Evolutionary conservation across 2,888 invertebrate genomes (phyloP), one percentile per base, ranked within the genome.

Genomic region (Unio pictorum): DNA sequence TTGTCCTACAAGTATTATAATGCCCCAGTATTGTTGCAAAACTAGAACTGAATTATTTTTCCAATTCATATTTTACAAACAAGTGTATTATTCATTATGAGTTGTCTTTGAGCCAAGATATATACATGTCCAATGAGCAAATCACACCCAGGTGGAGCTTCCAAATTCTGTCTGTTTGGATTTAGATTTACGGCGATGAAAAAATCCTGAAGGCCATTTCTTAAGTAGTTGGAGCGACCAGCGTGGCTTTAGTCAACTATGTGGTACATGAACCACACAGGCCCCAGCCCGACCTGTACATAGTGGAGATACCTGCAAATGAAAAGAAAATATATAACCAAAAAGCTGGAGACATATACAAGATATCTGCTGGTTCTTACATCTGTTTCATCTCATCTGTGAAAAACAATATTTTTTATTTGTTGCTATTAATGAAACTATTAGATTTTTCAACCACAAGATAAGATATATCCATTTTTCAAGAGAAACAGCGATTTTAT

Each of bases 201-300:
- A 80, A 68, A 86, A 82, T 68, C 85, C 84, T 15, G 84, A 84
- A 66, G 85, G 85, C 85, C 85, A 85, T 78, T 84, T 85, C 71
- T 81, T 81, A 68, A 85, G 76, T 55, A 84, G 78, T 45, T 86
- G 76, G 61, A 86, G 81, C 69, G 85, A 84, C 79, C 84, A 82
- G 75, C 83, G 83, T 56, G 81, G 80, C 74, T 75, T 81, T 83
- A 85, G 87, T 87, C 87, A 87, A 83, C 86, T 87, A 76, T 81
- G 84, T 20, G 84, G 84, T 28, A 90, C 84, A 72, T 89, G 89
- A 5, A 96, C 95, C 20, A 96, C 94, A 85, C 96, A 96, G 64
- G 96, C 95, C 74, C 96, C 97, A 45, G 97, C 97, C 75, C 97
- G 93, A 23, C 95, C 96, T 55, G 94, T 94, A 85, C 94, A 94